Base-by-base conservation (phyloP, 2,888 invertebrate genomes). In the Oegoconia quadripuncta region DNA sequence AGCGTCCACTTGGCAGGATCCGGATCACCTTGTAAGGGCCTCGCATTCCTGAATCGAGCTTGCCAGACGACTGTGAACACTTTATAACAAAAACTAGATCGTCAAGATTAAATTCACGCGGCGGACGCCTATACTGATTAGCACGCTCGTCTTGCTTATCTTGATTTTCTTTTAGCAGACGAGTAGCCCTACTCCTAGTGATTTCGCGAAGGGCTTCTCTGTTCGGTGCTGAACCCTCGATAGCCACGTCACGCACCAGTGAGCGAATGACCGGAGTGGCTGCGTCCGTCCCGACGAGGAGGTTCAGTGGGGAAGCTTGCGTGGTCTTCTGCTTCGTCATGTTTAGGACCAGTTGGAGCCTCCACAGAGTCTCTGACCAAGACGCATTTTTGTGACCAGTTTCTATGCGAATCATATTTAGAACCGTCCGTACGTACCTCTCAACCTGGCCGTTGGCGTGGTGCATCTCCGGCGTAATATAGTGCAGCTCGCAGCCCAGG, bases 21-120 rank as follows among this genome's bases (percentile, higher is more conserved):
- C 3, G 8, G 3, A 26, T 4, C 3, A 26, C 26, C 11, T 26
- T 26, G 26, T 26, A 26, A 11, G 26, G 26, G n/a, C 26, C 26
- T 5, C 26, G 26, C 26, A 26, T 50, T 7, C 42, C 45, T 0
- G 46, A 33, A 22, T 52, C 52, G 0, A 53, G 39, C 14, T 55
- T 52, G 1, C 50, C 52, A 1, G 46, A 39, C 0, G 39, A 31
- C 25, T 55, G 50, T 1, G 46, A 22, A 3, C 26, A 15, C 15
- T 55, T n/a, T n/a, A n/a, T n/a, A n/a, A n/a, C n/a, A n/a, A n/a
- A n/a, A n/a, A n/a, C n/a, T n/a, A n/a, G n/a, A 9, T 44, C 36
- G 3, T 32, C 22, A 15, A 39, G 7, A 13, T 32, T 9, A 29
- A 34, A 47, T 6, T 2, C 4, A 1, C 36, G 33, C 1, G 38